Evolutionary conservation across 1,140 invertebrate species (phyloP), one percentile per base, ranked within the genome.

Genomic region (Ceratina calcarata): DNA sequence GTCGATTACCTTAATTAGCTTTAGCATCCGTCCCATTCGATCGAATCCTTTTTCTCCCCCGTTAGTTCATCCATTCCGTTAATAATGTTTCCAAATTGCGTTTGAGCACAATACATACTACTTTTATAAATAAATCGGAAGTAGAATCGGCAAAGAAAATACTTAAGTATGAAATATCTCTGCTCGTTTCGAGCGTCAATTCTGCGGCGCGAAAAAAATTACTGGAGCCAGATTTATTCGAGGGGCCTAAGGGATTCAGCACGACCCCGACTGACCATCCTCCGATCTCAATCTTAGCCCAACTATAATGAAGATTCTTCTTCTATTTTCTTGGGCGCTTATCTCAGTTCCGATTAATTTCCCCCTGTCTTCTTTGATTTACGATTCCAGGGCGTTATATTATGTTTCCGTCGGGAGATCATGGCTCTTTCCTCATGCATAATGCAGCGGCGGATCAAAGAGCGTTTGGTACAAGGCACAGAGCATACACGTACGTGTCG

Each of bases 391-490:
- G 73, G 66, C 18, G 37, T 45, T 78, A 80, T 71, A 74, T 82
- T 71, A 66, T 81, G 32, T 78, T 64, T 60, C 72, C 68, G 45
- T 13, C 53, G 62, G 64, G 37, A 70, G 37, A 10, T 6, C 62
- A 57, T 51, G 49, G 49, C 75, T 78, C 70, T 85, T 74, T 45
- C 57, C 71, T 85, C 80, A 86, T 86, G 74, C 70, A 86, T 86
- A 85, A 86, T 86, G 84, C 75, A 86, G 37, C 22, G 16, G 7
- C 20, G 77, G 79, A 82, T 85, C 84, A 85, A 85, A 85, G 83
- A 68, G 55, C 78, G 69, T 84, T 84, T 66, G 73, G 73, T 84
- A 64, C 72, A 57, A 73, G 65, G 73, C 64, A 45, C n/a, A 45
- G 37, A 45, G 37, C 37, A 45, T 45, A 18, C 55, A 22, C 8